These are phyloP conservation scores for Stichopus chloronotus DNA, from an alignment of 35 echinoderm and acorn worm genomes.

Conservation along the genomic window DNA sequence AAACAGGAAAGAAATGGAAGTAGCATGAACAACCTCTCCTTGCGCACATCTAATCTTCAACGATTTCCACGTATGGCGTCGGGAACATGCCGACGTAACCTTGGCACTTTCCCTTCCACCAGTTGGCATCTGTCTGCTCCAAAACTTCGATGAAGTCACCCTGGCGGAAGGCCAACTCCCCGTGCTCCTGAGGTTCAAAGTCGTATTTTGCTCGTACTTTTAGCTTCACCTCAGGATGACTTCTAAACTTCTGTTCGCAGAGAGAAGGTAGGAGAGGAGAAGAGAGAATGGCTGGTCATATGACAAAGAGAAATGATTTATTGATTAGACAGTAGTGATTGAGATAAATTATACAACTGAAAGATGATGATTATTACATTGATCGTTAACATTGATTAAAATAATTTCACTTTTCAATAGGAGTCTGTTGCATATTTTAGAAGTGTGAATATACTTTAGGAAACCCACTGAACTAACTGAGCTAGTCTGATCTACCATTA, in stretches of 20 bases:
- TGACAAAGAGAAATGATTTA: too few species aligned
- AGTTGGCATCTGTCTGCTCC: constrained; percentile 72
- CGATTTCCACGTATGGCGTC: constrained; percentile 64
- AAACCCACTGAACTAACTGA: too few species aligned
- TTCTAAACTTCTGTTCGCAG: constrained; percentile 3
- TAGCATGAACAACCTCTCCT: not conserved
- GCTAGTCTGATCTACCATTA: too few species aligned
- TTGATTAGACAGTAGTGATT: too few species aligned
- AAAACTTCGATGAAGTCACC: constrained; percentile 67
- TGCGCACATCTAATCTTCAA: constrained; percentile 9
- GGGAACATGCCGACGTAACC: constrained; percentile 75
- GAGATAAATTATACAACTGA: too few species aligned
- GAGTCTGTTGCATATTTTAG: too few species aligned
- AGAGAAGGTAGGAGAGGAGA: not conserved
- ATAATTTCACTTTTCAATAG: too few species aligned
- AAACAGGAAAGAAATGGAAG: not conserved
- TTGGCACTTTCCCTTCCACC: constrained; percentile 77
- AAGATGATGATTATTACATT: too few species aligned
- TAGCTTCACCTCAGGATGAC: not conserved
- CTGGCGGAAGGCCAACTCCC: constrained; percentile 64
- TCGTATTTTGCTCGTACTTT: constrained; percentile 67
- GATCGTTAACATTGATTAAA: too few species aligned
- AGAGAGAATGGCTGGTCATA: too few species aligned
- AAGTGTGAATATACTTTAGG: too few species aligned
- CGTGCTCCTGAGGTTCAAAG: constrained; percentile 72